Evolutionary conservation across 2,888 invertebrate genomes (phyloP), one percentile per base, ranked within the genome.

Genomic region (Lacanobia wlatinum): DNA sequence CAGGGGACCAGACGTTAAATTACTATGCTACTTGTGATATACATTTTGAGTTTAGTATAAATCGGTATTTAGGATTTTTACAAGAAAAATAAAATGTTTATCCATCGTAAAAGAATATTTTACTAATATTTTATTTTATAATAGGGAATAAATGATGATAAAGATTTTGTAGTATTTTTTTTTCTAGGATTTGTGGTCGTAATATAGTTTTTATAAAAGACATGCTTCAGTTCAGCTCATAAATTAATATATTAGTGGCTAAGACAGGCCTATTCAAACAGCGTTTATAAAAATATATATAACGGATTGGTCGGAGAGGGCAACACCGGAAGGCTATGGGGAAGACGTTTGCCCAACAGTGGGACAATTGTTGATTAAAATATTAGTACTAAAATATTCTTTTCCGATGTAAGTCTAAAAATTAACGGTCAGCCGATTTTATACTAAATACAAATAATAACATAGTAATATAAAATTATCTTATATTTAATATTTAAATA

Each of bases 11-110:
- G 68, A 58, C 61, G 75, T 75, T 73, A 40, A 66, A 77, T 87
- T 83, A 80, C 86, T 87, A 85, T 87, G 87, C 70, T 67, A 76
- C 72, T 76, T 87, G 85, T 85, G 85, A 85, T 85, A 85, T 53
- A 67, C 34, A 28, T 75, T 34, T 83, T 67, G 66, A 56, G 72
- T 77, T 83, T 80, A 78, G 80, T 83, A 61, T 65, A 74, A 70
- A 64, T 28, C 4, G 52, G 52, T 21, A 34, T 34, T 60, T 55
- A 38, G 52, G 2, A 38, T 23, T 18, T 28, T n/a, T 14, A 16
- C 0, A 14, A 16, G 0, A 28, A 9, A 46, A 40, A 34, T 34
- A 34, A 46, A 23, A 46, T 1, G 16, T 16, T 0, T 34, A 7
- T 2, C 0, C 12, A 14, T 50, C 9, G 12, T 21, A 43, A 50